These are phyloP conservation scores for Drosophila pseudotalamancana DNA, from an alignment of 2,888 invertebrate genomes.

Conservation along the genomic window DNA sequence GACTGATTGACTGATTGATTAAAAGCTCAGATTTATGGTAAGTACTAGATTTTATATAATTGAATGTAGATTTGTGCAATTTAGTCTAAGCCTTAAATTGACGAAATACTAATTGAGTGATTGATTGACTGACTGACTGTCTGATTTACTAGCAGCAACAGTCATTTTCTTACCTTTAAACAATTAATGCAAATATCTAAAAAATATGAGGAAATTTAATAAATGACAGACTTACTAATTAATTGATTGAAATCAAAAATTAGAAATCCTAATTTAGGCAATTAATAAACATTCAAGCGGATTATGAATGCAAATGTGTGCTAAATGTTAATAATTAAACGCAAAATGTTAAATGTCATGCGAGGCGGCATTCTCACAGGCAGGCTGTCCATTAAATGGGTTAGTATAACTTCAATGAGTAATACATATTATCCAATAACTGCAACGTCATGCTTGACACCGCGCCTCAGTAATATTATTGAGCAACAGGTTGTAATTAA, in stretches of 20 bases:
- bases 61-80: not conserved
- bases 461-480: not conserved
- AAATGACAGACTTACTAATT: no score
- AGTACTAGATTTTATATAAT: no score
- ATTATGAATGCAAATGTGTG: no score
- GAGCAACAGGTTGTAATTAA: not conserved
- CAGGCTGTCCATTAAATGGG: conserved; percentile 36
- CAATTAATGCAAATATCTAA: no score
- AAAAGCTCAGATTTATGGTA: no score
- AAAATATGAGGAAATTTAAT: no score
- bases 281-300: no score
- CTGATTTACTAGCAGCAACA: no score
- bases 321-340: conserved; percentile 31
- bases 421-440: conserved; percentile 12
- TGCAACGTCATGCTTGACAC: conserved; percentile 11
- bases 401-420: conserved; percentile 51
- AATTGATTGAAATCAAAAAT: no score
- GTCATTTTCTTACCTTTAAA: no score
- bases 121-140: not conserved
- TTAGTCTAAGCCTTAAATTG: not conserved
- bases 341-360: conserved; percentile 35
- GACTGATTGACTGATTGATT: no score
- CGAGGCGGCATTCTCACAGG: conserved; percentile 3
- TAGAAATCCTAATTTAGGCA: no score
- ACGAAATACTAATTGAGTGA: not conserved